Evolutionary conservation across 1,140 invertebrate genomes (phyloP).

Genomic region (Drosophila punjabiensis): DNA sequence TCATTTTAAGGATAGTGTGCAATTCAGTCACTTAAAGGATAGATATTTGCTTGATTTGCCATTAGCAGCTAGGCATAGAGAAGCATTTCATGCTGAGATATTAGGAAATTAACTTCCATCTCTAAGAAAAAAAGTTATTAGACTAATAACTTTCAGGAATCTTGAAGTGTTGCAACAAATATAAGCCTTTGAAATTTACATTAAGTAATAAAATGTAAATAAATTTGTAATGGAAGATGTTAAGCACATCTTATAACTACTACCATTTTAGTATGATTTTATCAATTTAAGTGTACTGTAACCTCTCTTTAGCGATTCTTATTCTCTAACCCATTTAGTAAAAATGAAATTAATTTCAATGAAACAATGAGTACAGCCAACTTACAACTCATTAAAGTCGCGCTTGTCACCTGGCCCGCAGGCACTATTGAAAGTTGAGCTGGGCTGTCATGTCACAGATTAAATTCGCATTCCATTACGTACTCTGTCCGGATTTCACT

Average conservation of each 20-base stretch:
- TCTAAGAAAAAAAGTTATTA: neutral
- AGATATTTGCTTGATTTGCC: neutral
- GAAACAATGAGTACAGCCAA: neutral
- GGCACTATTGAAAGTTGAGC: conserved; percentile 22
- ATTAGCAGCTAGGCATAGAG: neutral
- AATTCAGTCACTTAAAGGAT: neutral
- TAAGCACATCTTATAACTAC: neutral
- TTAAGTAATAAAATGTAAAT: neutral
- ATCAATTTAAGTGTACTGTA: neutral
- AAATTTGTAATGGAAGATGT: neutral
- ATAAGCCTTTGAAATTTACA: neutral
- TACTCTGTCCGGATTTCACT: conserved; percentile 25
- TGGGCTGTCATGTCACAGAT: conserved; percentile 23
- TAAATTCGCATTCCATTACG: conserved; percentile 36
- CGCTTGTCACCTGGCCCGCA: neutral
- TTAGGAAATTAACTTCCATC: neutral
- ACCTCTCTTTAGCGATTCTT: too few species aligned
- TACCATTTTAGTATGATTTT: neutral
- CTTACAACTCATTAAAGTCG: conserved; percentile 2
- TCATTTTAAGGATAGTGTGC: neutral
- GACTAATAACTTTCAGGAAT: neutral
- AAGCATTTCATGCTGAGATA: too few species aligned
- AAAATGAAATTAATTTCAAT: neutral
- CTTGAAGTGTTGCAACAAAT: neutral
- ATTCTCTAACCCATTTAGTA: neutral